phyloP scores from a whole-genome alignment of 2,888 invertebrate species.

The Dexiosoma caninum region DNA sequence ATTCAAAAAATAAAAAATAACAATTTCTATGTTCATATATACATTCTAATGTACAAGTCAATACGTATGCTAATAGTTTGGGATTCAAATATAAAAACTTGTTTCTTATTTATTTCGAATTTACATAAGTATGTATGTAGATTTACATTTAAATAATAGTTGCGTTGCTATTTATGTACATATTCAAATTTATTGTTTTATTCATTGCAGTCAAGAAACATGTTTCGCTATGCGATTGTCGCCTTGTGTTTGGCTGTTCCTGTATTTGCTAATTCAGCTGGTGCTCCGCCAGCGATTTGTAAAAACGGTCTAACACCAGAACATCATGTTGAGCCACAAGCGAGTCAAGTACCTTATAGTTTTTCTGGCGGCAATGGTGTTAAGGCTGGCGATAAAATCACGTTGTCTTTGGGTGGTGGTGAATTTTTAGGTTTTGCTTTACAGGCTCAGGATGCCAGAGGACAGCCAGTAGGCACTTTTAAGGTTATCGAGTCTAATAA shows the following conservation, averaged over 20 bases:
- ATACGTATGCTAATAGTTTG: background rate
- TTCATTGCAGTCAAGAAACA: conserved; percentile 54
- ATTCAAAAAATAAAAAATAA: background rate
- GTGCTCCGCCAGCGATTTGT: conserved; percentile 83
- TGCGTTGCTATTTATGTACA: too few relatives aligned
- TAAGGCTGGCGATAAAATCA: conserved; percentile 76
- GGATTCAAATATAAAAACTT: background rate
- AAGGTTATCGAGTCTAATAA: conserved; percentile 77
- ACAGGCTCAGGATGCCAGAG: conserved; percentile 81
- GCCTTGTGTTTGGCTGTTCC: conserved; percentile 70
- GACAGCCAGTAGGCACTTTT: conserved; percentile 82
- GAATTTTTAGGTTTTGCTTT: conserved; percentile 83
- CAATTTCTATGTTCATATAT: background rate
- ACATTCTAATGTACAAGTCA: background rate
- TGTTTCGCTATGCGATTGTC: conserved; percentile 71
- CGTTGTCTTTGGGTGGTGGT: conserved; percentile 77
- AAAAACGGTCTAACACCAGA: conserved; percentile 82
- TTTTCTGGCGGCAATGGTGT: conserved; percentile 77
- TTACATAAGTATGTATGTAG: too few relatives aligned
- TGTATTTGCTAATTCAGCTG: conserved; percentile 79
- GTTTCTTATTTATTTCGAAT: conserved; percentile 18
- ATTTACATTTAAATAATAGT: background rate
- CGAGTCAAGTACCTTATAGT: conserved; percentile 80
- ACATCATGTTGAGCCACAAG: conserved; percentile 82
- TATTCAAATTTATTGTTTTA: conserved; percentile 13